These are phyloP conservation scores for Holocentrus rufus DNA, from an alignment of 2,797 vertebrate genomes.

Conservation along the genomic window DNA sequence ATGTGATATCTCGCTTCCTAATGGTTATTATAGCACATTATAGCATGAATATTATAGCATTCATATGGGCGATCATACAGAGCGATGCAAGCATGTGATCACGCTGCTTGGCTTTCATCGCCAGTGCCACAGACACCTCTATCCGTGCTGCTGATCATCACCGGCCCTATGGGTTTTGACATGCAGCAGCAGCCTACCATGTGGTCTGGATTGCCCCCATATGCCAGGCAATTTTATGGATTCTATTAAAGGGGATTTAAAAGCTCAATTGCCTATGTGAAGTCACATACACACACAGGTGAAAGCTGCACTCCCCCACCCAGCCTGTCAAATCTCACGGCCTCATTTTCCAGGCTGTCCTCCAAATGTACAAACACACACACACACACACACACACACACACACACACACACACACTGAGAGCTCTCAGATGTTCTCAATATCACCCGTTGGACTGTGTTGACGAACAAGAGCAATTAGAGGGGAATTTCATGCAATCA, in stretches of 20 bases:
- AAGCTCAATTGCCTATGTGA: slow-evolving; percentile 50
- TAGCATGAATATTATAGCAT: too few relatives aligned
- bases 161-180: neutral
- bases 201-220: slow-evolving; percentile 8
- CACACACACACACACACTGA: slow-evolving; percentile 36
- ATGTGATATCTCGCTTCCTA: neutral
- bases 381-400: slow-evolving; percentile 37
- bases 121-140: neutral
- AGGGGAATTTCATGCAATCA: slow-evolving; percentile 73
- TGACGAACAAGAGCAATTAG: slow-evolving; percentile 69
- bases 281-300: slow-evolving; percentile 51
- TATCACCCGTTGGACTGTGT: slow-evolving; percentile 58
- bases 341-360: slow-evolving; percentile 62
- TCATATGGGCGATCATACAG: too few relatives aligned
- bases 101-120: neutral
- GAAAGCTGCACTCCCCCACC: slow-evolving; percentile 49
- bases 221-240: slow-evolving; percentile 42
- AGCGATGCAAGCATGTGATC: slow-evolving; percentile 12
- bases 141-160: neutral
- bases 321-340: slow-evolving; percentile 46
- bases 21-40: too few relatives aligned
- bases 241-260: slow-evolving; percentile 47
- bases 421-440: slow-evolving; percentile 71
- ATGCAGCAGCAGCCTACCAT: slow-evolving; percentile 3
- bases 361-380: slow-evolving; percentile 44